Base-by-base conservation (phyloP, 1,140 invertebrate genomes). In the Dreissena polymorpha region DNA sequence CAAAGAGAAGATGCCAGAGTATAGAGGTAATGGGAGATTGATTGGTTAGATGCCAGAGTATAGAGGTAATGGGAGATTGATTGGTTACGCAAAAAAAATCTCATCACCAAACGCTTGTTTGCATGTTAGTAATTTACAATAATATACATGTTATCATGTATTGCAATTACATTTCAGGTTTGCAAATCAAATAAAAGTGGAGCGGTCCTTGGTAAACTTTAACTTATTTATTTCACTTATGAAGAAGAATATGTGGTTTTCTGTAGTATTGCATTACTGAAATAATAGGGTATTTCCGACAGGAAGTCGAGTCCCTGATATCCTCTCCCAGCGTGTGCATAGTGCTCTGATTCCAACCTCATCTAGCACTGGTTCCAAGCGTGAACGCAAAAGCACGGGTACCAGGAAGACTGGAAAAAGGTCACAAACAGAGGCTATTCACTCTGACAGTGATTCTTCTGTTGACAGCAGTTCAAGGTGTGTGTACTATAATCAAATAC, bases 1-100 rank as follows among this genome's bases (percentile, higher is more conserved):
- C n/a, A n/a, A n/a, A n/a, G 79, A 81, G 49, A 72, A 78, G 53
- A 78, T n/a, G 10, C 75, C 75, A 23, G 75, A 60, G 0, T 51
- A 78, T 25, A 78, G 75, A 68, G n/a, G 73, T 57, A 65, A 64
- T 49, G 73, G 50, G 49, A 13, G 10, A 23, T n/a, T n/a, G n/a
- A n/a, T n/a, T n/a, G n/a, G n/a, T n/a, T n/a, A 78, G 53, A 78
- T n/a, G 10, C 75, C 75, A 23, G 75, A 60, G 0, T 51, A 78
- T 25, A 78, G 75, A 68, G n/a, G 73, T 57, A 65, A 64, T 49
- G 73, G 50, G 49, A 13, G 10, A 23, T n/a, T n/a, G n/a, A n/a
- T n/a, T n/a, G n/a, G n/a, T n/a, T n/a, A 78, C n/a, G n/a, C n/a
- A n/a, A n/a, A n/a, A n/a, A n/a, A n/a, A n/a, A n/a, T n/a, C n/a